Conservation (phyloP, 2,113 vertebrate genomes). For the Periophthalmodon schlosseri region DNA sequence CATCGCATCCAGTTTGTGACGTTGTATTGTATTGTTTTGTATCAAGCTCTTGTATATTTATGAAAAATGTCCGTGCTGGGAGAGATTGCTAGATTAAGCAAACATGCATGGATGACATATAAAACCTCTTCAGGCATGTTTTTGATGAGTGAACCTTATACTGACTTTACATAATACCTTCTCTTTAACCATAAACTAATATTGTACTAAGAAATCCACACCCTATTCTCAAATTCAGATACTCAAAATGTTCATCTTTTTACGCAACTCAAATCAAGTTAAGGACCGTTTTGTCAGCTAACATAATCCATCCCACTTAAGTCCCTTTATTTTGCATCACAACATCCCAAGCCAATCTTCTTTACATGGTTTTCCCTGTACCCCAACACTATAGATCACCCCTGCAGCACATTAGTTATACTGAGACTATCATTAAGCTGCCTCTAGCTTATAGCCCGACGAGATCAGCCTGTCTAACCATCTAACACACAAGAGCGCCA, state of each 20-base stretch:
- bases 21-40: no score
- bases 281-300: neutral
- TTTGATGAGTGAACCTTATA: no score
- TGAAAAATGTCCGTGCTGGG: no score
- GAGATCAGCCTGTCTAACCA: conserved; percentile 16
- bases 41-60: no score
- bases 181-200: neutral
- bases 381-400: neutral
- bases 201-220: neutral
- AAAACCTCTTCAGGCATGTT: no score
- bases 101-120: no score
- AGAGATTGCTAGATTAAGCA: no score
- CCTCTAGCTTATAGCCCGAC: neutral
- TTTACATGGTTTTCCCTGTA: neutral
- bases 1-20: no score
- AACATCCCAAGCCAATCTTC: neutral
- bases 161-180: no score
- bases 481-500: neutral
- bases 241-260: neutral
- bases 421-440: conserved; percentile 11
- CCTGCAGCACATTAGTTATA: neutral
- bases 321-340: neutral
- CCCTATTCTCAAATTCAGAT: no score
- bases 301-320: neutral
- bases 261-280: neutral